Conservation (phyloP, 2,113 vertebrate species). For the Rallus limicola region DNA sequence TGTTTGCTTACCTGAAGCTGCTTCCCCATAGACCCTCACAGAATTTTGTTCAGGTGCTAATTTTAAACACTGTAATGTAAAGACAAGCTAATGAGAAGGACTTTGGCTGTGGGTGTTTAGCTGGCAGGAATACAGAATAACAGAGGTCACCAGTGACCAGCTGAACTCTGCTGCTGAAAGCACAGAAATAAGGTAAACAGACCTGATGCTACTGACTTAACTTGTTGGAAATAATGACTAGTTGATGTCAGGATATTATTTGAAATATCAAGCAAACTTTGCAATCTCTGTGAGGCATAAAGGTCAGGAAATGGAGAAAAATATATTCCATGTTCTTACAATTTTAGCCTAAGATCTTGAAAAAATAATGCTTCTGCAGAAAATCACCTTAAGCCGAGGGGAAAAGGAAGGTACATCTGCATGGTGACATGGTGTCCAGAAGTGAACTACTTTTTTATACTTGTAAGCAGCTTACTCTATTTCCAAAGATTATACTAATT, state of each 20-base stretch:
- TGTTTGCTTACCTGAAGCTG: background rate
- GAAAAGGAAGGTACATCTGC: background rate
- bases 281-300: background rate
- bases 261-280: conserved; percentile 52
- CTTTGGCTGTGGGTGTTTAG: background rate
- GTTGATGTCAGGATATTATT: conserved; percentile 33
- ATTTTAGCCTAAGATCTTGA: background rate
- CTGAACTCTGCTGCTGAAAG: conserved; percentile 10
- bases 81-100: conserved; percentile 29
- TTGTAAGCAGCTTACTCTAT: background rate
- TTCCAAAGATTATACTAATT: conserved; percentile 1
- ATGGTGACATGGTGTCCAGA: background rate
- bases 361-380: background rate
- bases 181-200: conserved; percentile 14
- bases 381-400: background rate
- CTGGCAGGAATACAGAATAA: background rate
- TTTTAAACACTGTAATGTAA: conserved; percentile 1
- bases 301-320: conserved; percentile 15
- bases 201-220: background rate
- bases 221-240: conserved; percentile 29
- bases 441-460: background rate
- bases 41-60: background rate
- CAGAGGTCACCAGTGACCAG: conserved; percentile 34
- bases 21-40: background rate
- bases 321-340: background rate